Percentiles rank a stretch among this genome's conserved stretches.
Evolutionary conservation across 2,113 vertebrate species (phyloP).

Genomic region (Cinclus mexicanus): DNA sequence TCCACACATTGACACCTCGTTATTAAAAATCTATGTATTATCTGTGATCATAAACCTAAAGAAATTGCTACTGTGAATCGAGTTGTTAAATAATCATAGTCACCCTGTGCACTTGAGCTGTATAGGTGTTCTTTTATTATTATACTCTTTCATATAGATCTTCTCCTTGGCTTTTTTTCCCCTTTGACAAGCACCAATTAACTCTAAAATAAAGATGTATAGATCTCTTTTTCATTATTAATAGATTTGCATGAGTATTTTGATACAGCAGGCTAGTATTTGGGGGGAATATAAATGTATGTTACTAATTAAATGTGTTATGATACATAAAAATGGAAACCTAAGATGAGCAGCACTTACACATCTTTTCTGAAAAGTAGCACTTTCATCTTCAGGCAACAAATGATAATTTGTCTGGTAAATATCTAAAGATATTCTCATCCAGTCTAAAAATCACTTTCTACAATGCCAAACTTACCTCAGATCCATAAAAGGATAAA

Average conservation of each 20-base stretch:
- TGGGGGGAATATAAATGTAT: neutral
- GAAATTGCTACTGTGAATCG: neutral
- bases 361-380: neutral
- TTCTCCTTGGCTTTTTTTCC: neutral
- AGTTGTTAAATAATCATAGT: neutral
- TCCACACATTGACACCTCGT: neutral
- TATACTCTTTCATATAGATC: neutral
- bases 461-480: neutral
- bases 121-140: neutral
- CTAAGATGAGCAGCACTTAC: neutral
- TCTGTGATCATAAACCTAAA: neutral
- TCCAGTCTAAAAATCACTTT: neutral
- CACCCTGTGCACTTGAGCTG: neutral
- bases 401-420: neutral
- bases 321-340: neutral
- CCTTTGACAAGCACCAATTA: neutral
- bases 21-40: constrained; percentile 9
- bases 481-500: neutral
- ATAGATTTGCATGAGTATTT: neutral
- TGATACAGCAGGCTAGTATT: neutral
- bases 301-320: neutral
- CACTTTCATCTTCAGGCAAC: neutral
- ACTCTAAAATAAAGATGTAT: neutral
- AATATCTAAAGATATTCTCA: neutral
- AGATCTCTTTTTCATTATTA: neutral